These are phyloP conservation scores for Diphyllodes magnificus DNA, from an alignment of 2,113 vertebrate species.

Conservation along the genomic window DNA sequence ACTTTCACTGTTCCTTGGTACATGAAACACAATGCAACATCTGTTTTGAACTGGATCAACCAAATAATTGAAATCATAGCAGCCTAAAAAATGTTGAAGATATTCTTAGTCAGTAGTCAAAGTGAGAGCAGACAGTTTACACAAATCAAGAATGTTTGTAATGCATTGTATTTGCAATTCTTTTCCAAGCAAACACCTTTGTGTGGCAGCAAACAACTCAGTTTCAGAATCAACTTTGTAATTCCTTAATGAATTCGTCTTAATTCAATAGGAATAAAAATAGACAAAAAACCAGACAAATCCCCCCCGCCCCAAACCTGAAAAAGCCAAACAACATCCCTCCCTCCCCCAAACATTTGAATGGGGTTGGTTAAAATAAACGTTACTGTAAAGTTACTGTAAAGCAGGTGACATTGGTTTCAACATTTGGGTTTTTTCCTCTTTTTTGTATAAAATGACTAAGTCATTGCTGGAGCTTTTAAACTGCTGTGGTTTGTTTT, in stretches of 20 bases:
- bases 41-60: background rate
- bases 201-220: background rate
- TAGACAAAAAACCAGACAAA: no score
- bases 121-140: background rate
- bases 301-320: background rate
- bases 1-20: background rate
- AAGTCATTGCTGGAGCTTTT: background rate
- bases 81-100: background rate
- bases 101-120: background rate
- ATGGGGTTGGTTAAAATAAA: background rate
- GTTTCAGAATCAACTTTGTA: background rate
- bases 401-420: background rate
- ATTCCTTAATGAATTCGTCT: background rate
- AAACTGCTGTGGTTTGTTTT: slow-evolving; percentile 14
- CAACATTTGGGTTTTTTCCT: fast-evolving
- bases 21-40: background rate
- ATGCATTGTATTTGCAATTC: background rate
- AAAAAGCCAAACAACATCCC: background rate
- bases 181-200: background rate
- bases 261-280: background rate
- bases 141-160: background rate
- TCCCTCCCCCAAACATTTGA: background rate
- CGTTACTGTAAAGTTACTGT: background rate
- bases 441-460: background rate
- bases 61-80: background rate